These are phyloP conservation scores for Apolygus lucorum DNA, from an alignment of 1,140 invertebrate species.

Conservation along the genomic window DNA sequence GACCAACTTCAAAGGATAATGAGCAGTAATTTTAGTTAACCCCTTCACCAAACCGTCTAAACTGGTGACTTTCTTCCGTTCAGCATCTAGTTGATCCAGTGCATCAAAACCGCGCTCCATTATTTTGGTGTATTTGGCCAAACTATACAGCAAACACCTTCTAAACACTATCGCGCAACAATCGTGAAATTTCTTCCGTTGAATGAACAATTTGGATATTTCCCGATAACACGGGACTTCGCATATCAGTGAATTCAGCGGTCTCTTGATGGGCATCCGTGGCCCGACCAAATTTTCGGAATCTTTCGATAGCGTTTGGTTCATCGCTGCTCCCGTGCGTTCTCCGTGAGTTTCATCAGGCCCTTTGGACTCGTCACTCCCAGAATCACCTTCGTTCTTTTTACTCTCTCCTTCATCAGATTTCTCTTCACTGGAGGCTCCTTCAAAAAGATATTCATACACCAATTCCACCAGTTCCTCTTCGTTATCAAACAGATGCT, in stretches of 20 bases:
- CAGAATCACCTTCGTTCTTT: not conserved
- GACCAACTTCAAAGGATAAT: conserved; percentile 5
- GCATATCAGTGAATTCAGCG: not conserved
- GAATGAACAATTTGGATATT: not conserved
- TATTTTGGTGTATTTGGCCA: conserved; percentile 2
- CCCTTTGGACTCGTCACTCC: not conserved
- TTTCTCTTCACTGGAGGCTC: not conserved
- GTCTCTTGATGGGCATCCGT: not conserved
- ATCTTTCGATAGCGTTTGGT: not conserved
- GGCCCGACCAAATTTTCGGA: not conserved
- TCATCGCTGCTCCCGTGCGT: not conserved
- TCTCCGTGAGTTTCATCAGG: not conserved
- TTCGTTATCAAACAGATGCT: not conserved
- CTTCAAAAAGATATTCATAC: not conserved
- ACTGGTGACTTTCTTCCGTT: conserved; percentile 6
- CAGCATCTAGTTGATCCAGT: not conserved
- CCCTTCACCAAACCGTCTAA: not conserved
- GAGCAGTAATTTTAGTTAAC: not conserved
- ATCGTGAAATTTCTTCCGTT: conserved; percentile 3
- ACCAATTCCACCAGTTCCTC: not conserved
- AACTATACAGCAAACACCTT: not conserved
- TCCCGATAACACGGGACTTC: not conserved
- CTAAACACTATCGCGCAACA: not conserved
- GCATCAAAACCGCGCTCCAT: not conserved
- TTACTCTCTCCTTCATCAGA: not conserved